Evolutionary conservation across 2,113 vertebrate species (phyloP), one percentile per base, ranked within the genome.

Genomic region (Struthidea cinerea): DNA sequence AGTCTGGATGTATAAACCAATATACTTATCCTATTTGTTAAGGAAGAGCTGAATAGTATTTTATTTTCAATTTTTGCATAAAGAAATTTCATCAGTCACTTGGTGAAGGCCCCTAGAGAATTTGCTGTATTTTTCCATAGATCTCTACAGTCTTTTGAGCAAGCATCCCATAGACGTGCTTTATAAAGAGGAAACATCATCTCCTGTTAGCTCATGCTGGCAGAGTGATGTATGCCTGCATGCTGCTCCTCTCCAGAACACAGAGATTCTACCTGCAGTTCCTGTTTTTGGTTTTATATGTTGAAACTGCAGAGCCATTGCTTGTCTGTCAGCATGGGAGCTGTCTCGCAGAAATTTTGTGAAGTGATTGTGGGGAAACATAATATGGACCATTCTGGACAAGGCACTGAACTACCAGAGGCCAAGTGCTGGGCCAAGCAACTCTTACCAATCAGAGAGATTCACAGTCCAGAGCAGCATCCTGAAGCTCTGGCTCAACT

Each of bases 291-390:
- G 2, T 49, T 75, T 78, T 67, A 47, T 59, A 12, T 13, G 6
- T 13, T 81, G 32, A 60, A 81, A 67, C 32, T 81, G 47, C 60
- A 63, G 41, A 92, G 19, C n/a, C 19, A 7, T 78, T 68, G 20
- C 15, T 78, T 68, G 44, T 68, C 73, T 84, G 67, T 79, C 80
- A 91, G 69, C 61, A 75, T 0, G 0, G 0, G 0, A 91, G 24
- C 33, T 4, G 0, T 70, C 47, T 84, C 1, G 0, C 24, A 82
- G 84, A 92, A 92, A 37, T 20, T 26, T 65, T 37, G 22, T 0
- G 0, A 75, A 71, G 56, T 32, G 32, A 55, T 60, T 82, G 33
- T 42, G 57, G 33, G 57, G 57, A 79, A 92, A 82, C 44, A n/a
- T 24, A 23, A 76, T 11, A 49, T 11, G 22, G n/a, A 6, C n/a